Base-by-base conservation (phyloP, 2,888 invertebrate genomes). In the Leucoma salicis region DNA sequence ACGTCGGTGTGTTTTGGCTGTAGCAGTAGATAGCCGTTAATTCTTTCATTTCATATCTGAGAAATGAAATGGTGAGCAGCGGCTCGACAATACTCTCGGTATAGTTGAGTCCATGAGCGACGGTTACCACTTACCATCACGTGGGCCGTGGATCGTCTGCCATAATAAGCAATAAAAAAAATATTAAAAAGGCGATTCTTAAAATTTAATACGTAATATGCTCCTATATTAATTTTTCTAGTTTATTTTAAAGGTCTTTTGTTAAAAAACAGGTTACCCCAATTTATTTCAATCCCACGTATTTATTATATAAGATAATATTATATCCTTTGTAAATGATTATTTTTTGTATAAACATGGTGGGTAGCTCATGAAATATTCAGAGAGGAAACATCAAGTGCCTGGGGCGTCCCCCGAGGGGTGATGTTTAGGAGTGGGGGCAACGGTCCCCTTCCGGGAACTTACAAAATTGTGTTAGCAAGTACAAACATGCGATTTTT, bases 281-380 rank as follows among this genome's bases (percentile, higher is more conserved):
- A 14, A 15, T 32, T 33, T 8, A 21, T n/a, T 12, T 6, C 7
- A 8, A 21, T 6, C 21, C 21, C 21, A 21, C 21, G 8, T 21
- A 8, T 8, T 2, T 8, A 8, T 21, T 21, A 21, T 8, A 21
- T 8, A 21, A 7, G 35, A 35, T 35, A 35, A 29, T 35, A 45
- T 42, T 44, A 42, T 45, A 39, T n/a, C n/a, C n/a, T 28, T 47
- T 43, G 38, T 44, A 58, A 62, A 58, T 63, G 50, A 53, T 57
- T 63, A 52, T 53, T 59, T 45, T 43, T 49, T 27, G 6, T 4
- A 39, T 18, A 25, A 39, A 33, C 33, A 12, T 24, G 21, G 10
- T n/a, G 11, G 13, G 32, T 42, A 16, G 29, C 34, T 42, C 31
- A 66, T 67, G 60, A 66, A 66, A 67, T 59, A 63, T 67, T 65